Conservation (phyloP, 2,888 invertebrate species). For the Protula sp. region DNA sequence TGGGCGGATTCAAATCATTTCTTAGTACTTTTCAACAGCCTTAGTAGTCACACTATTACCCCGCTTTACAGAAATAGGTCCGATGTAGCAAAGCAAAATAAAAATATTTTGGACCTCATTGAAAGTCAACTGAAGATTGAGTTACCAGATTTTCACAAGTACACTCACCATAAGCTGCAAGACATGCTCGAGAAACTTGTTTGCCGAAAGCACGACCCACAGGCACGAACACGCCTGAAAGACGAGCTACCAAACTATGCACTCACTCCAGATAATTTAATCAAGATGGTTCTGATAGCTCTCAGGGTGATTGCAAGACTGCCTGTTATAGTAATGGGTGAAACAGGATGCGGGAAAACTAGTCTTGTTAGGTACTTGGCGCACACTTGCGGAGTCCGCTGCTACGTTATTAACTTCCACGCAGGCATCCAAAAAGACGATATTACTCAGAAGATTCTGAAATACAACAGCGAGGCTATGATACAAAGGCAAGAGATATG, state of each 20-base stretch:
- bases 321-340: conserved; percentile 14
- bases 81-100: not conserved
- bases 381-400: not conserved
- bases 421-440: not conserved
- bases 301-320: conserved; percentile 1
- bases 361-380: conserved; percentile 9
- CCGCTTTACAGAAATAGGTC: not conserved
- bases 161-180: not conserved
- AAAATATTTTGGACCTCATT: not conserved
- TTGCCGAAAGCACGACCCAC: not conserved
- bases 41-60: not conserved
- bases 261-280: not conserved
- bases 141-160: not conserved
- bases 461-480: not conserved
- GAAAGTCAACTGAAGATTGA: not conserved
- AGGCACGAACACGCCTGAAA: not conserved
- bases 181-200: not conserved
- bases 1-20: conserved; percentile 11
- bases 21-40: conserved; percentile 6
- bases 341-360: conserved; percentile 18
- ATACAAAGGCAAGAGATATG: conserved; percentile 3
- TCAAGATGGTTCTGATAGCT: not conserved
- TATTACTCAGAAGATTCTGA: not conserved
- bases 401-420: not conserved
- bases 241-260: not conserved